Conservation (phyloP, 2,113 vertebrate species). For the Brachypodius melanocephalos region DNA sequence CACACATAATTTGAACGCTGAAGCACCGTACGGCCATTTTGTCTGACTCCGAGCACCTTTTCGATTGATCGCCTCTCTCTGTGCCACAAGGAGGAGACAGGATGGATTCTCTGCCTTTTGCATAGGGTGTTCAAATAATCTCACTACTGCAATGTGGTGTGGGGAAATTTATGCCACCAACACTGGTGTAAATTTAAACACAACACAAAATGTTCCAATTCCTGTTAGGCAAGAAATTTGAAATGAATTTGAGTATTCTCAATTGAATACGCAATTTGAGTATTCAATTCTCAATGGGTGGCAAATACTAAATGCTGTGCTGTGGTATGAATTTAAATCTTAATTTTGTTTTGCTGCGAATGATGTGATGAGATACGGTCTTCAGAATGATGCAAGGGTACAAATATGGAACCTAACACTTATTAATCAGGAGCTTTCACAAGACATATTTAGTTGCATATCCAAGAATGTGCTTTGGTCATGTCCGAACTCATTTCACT, state of each 20-base stretch:
- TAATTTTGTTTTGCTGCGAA: neutral
- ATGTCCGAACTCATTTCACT: neutral
- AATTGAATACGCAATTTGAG: neutral
- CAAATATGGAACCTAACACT: neutral
- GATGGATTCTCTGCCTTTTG: neutral
- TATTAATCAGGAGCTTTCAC: neutral
- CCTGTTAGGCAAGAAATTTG: neutral
- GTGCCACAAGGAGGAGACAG: neutral
- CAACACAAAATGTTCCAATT: neutral
- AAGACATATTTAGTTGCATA: neutral
- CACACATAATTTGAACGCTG: conserved; percentile 49
- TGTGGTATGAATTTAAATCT: neutral
- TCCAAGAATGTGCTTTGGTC: neutral
- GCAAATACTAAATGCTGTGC: neutral
- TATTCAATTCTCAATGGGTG: neutral
- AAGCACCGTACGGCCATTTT: conserved; percentile 48
- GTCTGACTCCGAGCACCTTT: conserved; percentile 45
- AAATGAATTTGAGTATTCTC: neutral
- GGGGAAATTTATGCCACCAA: neutral
- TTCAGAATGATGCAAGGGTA: neutral
- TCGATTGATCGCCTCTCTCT: neutral
- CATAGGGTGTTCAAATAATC: neutral
- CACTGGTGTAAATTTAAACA: neutral
- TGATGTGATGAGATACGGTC: neutral
- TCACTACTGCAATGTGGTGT: neutral